Percentiles rank a stretch among this genome's conserved stretches.
These are phyloP conservation scores for Erythrocercus mccallii DNA, from an alignment of 2,113 vertebrate genomes.

Conservation along the genomic window DNA sequence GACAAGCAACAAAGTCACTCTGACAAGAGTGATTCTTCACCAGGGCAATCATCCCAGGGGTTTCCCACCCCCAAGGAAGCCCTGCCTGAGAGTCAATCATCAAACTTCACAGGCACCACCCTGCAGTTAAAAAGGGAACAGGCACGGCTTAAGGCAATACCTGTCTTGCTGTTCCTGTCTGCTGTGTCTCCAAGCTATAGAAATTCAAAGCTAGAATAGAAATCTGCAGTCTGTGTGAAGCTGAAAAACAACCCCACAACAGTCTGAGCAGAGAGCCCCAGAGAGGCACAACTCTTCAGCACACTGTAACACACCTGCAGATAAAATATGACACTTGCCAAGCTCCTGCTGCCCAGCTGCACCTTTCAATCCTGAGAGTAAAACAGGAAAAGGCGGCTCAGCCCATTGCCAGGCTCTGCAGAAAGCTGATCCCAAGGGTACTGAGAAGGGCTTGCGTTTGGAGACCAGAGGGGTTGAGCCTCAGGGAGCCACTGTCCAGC, in stretches of 20 bases:
- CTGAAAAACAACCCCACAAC: not conserved
- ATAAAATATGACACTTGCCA: not conserved
- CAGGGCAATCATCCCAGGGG: not conserved
- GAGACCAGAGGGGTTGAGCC: not conserved
- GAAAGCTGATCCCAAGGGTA: fast-evolving
- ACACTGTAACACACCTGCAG: not conserved
- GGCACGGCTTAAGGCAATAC: not conserved
- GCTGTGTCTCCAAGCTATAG: not conserved
- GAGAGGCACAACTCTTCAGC: not conserved
- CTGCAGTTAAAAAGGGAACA: not conserved
- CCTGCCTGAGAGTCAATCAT: fast-evolving
- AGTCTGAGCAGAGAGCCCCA: not conserved
- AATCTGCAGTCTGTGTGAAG: not conserved
- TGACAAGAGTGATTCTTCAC: fast-evolving
- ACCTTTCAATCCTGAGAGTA: fast-evolving
- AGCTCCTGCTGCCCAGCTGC: not conserved
- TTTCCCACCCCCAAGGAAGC: not conserved
- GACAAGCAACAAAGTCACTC: not conserved
- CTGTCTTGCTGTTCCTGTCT: not conserved
- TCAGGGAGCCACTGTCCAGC: fast-evolving
- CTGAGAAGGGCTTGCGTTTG: not conserved
- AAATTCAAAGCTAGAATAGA: not conserved
- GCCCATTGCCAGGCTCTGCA: fast-evolving
- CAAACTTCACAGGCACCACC: not conserved
- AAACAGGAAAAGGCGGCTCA: not conserved